Evolutionary conservation across 2,797 vertebrate genomes (phyloP).

Genomic region (Sebastes wilsoni): DNA sequence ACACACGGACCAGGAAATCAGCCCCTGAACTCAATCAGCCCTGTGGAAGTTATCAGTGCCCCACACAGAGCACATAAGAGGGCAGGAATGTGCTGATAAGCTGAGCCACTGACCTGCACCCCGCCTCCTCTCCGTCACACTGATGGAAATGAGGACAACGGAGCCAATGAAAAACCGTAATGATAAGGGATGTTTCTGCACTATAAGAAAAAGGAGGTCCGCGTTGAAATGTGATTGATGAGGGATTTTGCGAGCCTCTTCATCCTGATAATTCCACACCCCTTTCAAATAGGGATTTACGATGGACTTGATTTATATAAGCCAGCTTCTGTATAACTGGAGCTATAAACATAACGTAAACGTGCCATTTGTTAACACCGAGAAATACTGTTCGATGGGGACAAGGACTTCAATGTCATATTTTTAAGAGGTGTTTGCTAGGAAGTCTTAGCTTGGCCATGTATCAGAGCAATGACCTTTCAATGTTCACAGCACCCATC

Average conservation of each 20-base stretch:
- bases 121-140: slow-evolving; percentile 57
- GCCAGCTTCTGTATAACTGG: slow-evolving; percentile 19
- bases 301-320: slow-evolving; percentile 46
- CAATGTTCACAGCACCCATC: background rate
- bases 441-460: background rate
- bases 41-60: slow-evolving; percentile 72
- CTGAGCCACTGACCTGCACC: slow-evolving; percentile 58
- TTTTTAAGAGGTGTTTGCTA: slow-evolving; percentile 13
- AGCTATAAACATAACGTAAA: slow-evolving; percentile 32
- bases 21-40: slow-evolving; percentile 67
- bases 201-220: slow-evolving; percentile 37
- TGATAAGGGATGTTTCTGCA: slow-evolving; percentile 62
- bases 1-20: slow-evolving; percentile 66
- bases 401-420: slow-evolving; percentile 10
- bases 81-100: slow-evolving; percentile 82
- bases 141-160: slow-evolving; percentile 71
- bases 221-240: slow-evolving; percentile 56
- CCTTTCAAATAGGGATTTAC: slow-evolving; percentile 59
- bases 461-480: slow-evolving; percentile 34
- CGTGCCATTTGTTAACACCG: slow-evolving; percentile 31
- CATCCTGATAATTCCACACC: slow-evolving; percentile 49
- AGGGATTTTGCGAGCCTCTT: slow-evolving; percentile 43
- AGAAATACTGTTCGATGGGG: background rate
- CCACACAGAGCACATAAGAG: slow-evolving; percentile 70
- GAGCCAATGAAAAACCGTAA: slow-evolving; percentile 56